Evolutionary conservation across 2,797 vertebrate species (phyloP).

Genomic region (Sitta carolinensis): DNA sequence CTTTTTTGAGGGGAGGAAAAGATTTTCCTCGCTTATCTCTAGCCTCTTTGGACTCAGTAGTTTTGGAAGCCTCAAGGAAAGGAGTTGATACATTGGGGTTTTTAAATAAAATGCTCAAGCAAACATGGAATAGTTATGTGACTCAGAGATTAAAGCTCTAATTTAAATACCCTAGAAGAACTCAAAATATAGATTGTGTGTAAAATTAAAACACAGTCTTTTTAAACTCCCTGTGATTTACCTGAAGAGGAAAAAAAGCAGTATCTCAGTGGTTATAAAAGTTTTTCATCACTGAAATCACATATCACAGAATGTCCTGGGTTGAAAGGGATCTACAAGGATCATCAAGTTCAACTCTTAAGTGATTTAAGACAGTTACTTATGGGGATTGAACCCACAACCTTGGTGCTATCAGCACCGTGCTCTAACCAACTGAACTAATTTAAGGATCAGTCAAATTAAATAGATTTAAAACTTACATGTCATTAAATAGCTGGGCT

Average conservation of each 20-base stretch:
- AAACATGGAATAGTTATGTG: neutral
- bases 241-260: neutral
- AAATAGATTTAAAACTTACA: neutral
- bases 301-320: neutral
- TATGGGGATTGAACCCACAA: neutral
- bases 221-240: neutral
- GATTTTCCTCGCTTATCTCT: neutral
- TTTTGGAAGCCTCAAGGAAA: neutral
- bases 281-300: neutral
- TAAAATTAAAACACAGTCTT: neutral
- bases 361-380: neutral
- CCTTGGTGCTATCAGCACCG: neutral
- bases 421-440: neutral
- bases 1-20: neutral
- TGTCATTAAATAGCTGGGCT: neutral
- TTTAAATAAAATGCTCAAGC: neutral
- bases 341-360: neutral
- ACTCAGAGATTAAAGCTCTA: neutral
- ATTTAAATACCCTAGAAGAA: neutral
- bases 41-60: neutral
- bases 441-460: neutral
- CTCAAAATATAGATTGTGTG: neutral
- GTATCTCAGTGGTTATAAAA: neutral
- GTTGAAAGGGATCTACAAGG: neutral
- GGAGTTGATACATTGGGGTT: accelerated